These are phyloP conservation scores for Cantharis flavilabris DNA, from an alignment of 2,888 invertebrate genomes.

Conservation along the genomic window DNA sequence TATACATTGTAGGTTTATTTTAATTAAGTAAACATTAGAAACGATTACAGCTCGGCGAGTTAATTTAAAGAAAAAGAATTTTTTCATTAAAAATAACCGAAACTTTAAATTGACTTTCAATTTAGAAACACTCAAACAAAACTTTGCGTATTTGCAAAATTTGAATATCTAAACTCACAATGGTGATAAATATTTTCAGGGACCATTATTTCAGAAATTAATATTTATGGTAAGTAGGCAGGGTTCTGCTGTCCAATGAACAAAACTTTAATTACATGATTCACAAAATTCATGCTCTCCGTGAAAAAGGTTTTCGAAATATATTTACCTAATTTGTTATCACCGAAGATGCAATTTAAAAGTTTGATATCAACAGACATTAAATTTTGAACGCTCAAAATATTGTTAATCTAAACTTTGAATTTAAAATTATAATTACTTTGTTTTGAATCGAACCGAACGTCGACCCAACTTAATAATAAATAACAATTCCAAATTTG, in stretches of 20 bases:
- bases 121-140: not conserved
- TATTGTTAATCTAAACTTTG: not conserved
- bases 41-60: not conserved
- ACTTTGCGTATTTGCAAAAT: not conserved
- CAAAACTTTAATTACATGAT: slow-evolving; percentile 3
- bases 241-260: slow-evolving; percentile 1
- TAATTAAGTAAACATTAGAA: not conserved
- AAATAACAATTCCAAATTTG: not conserved
- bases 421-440: not conserved
- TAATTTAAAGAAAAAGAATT: not conserved
- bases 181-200: not conserved
- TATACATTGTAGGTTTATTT: not conserved
- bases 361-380: not conserved
- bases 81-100: not conserved
- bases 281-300: not conserved
- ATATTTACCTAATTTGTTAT: not conserved
- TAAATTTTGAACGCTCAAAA: not conserved
- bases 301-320: not conserved
- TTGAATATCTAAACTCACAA: not conserved
- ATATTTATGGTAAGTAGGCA: slow-evolving; percentile 3
- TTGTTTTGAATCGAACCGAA: not conserved
- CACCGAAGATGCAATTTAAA: not conserved
- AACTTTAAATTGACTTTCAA: not conserved
- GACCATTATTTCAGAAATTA: not conserved
- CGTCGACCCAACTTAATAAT: not conserved